Evolutionary conservation across 1,140 invertebrate species (phyloP), one percentile per base, ranked within the genome.

Genomic region (Orchesella cincta): DNA sequence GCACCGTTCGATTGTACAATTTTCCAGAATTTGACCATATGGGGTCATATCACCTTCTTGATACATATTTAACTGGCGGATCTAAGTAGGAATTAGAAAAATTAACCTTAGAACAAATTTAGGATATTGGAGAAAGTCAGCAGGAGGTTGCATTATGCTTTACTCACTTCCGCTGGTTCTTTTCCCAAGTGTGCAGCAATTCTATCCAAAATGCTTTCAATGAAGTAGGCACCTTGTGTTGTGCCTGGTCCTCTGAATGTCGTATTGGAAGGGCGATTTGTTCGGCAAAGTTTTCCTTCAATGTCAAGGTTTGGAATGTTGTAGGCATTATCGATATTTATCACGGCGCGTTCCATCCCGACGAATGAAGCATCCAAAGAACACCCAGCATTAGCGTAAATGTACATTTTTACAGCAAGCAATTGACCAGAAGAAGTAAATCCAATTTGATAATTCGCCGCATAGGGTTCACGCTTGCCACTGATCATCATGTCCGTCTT

Each of bases 401-500:
- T 51, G 3, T 87, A 83, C 35, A 86, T 71, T n/a, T 87, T 83
- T 1, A 88, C 20, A 1, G 86, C 85, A 18, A 80, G 71, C 70
- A 89, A 81, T 20, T 83, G 83, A 0, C 87, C 88, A 36, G 84
- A 78, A 14, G 81, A 75, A 12, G 81, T 84, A 79, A 88, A 87
- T n/a, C 85, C 87, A 81, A 87, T 84, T 83, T 88, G 88, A 79
- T 89, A 90, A 36, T 85, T 84, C 29, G 84, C 86, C 3, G 85
- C 80, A 81, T 88, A 88, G 20, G 89, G 87, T 83, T 90, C 88
- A 80, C 89, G 81, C 8, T 84, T 86, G 1, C 89, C 89, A 14
- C 85, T 86, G 3, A 87, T 84, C 3, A 85, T 80, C 88, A 90
- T 90, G 80, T 89, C 89, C 75, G 89, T 88, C 81, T 88, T 86